Base-by-base conservation (phyloP, 2,113 vertebrate genomes). In the Probosciger aterrimus region DNA sequence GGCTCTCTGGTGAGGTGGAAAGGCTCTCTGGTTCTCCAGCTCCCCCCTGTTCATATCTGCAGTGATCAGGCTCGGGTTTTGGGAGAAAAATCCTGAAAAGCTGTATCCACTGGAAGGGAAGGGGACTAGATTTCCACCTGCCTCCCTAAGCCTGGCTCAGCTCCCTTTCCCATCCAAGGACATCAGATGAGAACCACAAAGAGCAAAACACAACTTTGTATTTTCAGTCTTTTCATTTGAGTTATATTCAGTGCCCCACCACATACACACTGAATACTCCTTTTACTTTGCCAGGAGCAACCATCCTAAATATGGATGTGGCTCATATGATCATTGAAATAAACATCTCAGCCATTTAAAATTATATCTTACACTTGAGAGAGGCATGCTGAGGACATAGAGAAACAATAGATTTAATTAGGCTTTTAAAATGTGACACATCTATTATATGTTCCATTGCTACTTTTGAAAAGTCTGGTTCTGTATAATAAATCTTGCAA, bases 341-440 rank as follows among this genome's bases (percentile, higher is more conserved):
- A 93, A 97, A 93, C 82, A 91, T 71, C 73, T 62, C 77, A 53
- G 69, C 33, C 35, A 18, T 91, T 95, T 69, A 49, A 88, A 90
- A 95, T 88, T 86, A 18, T 90, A 92, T 92, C 85, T 90, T 82
- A 52, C 83, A 78, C 80, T 93, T 93, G 86, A 97, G 92, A 95
- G 76, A 93, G 85, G 92, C 88, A 60, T 90, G 79, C 79, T 75
- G 96, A 92, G 80, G 90, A 93, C 52, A 49, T 28, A 55, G 76
- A 94, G 86, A 96, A 95, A 96, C 95, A 96, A 94, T 90, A 82
- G 73, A 91, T 88, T 93, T 96, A 97, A 96, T 96, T 97, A 96
- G 96, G 92, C 90, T 94, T 96, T 94, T 93, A 93, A 88, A 91
- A 78, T 89, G 82, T 95, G 93, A 93, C 86, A 94, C 70, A 60